Conservation (phyloP, 2,797 vertebrate genomes). For the Podargus strigoides region DNA sequence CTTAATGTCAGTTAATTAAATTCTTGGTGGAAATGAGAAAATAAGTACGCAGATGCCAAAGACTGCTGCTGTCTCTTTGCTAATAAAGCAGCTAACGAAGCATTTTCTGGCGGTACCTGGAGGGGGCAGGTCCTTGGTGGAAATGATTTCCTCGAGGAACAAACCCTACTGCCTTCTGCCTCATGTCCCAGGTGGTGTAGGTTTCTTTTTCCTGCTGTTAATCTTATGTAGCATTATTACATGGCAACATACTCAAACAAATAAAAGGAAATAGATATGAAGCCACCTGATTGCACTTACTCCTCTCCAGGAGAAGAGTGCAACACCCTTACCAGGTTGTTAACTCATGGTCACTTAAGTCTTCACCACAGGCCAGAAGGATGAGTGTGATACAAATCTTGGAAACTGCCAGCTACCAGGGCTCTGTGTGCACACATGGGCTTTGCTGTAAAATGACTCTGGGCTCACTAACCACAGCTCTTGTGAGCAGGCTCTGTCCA, state of each 20-base stretch:
- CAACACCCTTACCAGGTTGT: rapidly evolving
- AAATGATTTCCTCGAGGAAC: neutral
- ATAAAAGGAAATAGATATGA: neutral
- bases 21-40: conserved; percentile 39
- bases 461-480: neutral
- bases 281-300: neutral
- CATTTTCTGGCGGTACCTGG: neutral
- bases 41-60: conserved; percentile 12
- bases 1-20: conserved; percentile 41
- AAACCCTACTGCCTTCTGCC: neutral
- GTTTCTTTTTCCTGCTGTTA: neutral
- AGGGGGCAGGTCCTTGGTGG: neutral
- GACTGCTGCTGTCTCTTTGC: neutral
- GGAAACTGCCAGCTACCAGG: neutral
- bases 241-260: neutral
- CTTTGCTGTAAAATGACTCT: neutral
- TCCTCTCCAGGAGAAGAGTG: neutral
- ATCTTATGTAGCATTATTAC: neutral
- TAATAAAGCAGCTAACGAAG: neutral
- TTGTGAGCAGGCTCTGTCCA: neutral
- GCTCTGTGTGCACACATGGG: rapidly evolving
- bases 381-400: neutral
- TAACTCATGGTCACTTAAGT: neutral
- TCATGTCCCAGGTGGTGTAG: neutral
- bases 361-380: rapidly evolving